phyloP scores from a whole-genome alignment of 2,888 invertebrate species.

The Malacosoma neustria region DNA sequence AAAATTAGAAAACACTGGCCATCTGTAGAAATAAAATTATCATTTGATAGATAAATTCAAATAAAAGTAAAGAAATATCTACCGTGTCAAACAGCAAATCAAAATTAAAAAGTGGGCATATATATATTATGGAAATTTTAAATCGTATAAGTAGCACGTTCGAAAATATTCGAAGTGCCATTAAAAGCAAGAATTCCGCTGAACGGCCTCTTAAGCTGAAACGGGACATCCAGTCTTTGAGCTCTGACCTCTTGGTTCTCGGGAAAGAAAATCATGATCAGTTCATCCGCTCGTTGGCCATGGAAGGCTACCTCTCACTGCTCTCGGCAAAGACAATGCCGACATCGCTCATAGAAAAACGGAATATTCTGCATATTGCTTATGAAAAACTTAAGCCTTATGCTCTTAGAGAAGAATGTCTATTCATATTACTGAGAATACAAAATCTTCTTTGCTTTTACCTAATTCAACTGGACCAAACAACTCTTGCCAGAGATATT shows the following conservation, averaged over 20 bases:
- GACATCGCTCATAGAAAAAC: slow-evolving; percentile 42
- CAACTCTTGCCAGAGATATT: slow-evolving; percentile 54
- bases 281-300: slow-evolving; percentile 47
- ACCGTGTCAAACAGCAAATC: not conserved
- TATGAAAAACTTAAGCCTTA: slow-evolving; percentile 49
- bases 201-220: slow-evolving; percentile 42
- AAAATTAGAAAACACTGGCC: no score
- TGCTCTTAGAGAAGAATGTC: slow-evolving; percentile 45
- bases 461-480: slow-evolving; percentile 67
- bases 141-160: slow-evolving; percentile 42
- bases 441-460: slow-evolving; percentile 75
- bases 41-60: no score
- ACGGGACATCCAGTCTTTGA: slow-evolving; percentile 43
- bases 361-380: slow-evolving; percentile 38
- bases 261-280: slow-evolving; percentile 52
- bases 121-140: slow-evolving; percentile 38
- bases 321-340: slow-evolving; percentile 54
- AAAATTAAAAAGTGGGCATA: not conserved
- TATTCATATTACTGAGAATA: slow-evolving; percentile 71
- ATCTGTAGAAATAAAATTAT: no score
- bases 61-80: no score
- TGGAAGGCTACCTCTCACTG: slow-evolving; percentile 57
- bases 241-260: slow-evolving; percentile 40
- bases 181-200: slow-evolving; percentile 44
- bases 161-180: slow-evolving; percentile 38